Percentiles rank a stretch among this genome's conserved stretches.
These are phyloP conservation scores for Aurelia aurita DNA, from an alignment of 30 jellyfish, hydroid and myxozoan genomes.

Conservation along the genomic window DNA sequence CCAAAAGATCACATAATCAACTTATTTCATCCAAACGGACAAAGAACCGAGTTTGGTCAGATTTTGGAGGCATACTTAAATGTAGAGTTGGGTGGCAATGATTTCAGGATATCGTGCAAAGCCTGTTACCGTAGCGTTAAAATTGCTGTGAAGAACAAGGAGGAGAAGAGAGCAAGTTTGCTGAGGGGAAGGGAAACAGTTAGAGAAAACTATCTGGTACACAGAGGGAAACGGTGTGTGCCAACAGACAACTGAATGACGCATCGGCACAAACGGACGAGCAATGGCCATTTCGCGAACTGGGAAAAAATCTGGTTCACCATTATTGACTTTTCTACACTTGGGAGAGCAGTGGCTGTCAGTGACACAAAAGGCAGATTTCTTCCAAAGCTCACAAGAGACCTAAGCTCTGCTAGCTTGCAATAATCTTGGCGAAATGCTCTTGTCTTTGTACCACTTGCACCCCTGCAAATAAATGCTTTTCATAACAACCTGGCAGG, in stretches of 20 bases:
- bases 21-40: constrained; percentile 5
- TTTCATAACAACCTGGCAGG: too few species aligned
- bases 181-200: too few species aligned
- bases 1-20: background rate
- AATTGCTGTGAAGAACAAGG: too few species aligned
- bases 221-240: too few species aligned
- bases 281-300: too few species aligned
- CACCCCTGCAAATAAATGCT: background rate
- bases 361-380: constrained; percentile 14
- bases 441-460: background rate
- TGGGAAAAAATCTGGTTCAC: too few species aligned
- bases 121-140: too few species aligned
- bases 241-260: too few species aligned
- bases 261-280: too few species aligned
- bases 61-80: too few species aligned
- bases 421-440: constrained; percentile 4
- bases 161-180: too few species aligned
- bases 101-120: background rate
- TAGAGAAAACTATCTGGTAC: too few species aligned
- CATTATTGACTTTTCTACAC: constrained; percentile 10
- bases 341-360: constrained; percentile 39
- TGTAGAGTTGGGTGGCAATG: background rate
- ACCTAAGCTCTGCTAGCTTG: constrained; percentile 1
- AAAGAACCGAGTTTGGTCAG: background rate
- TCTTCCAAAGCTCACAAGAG: constrained; percentile 10